Conservation (phyloP, 2,888 invertebrate species). For the Hydrotaea diabolus region DNA sequence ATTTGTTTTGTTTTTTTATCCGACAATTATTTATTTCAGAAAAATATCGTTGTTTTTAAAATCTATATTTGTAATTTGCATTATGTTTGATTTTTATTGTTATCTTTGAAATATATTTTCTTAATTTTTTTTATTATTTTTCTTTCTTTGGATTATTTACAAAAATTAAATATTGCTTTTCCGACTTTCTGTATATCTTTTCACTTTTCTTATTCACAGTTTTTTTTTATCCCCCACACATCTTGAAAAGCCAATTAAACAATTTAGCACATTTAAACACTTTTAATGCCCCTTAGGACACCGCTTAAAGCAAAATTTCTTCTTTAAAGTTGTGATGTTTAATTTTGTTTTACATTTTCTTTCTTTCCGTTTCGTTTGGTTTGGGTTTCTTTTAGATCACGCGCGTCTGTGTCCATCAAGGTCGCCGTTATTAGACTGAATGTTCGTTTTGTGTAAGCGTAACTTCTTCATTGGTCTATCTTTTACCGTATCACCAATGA, state of each 20-base stretch:
- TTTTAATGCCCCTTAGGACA: slow-evolving; percentile 34
- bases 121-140: not conserved
- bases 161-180: no score
- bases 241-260: not conserved
- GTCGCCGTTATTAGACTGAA: slow-evolving; percentile 81
- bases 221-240: not conserved
- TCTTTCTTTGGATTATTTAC: no score
- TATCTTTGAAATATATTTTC: no score
- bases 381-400: slow-evolving; percentile 47
- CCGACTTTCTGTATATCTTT: not conserved
- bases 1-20: no score
- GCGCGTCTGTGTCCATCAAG: slow-evolving; percentile 81
- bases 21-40: no score
- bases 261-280: not conserved
- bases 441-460: slow-evolving; percentile 69
- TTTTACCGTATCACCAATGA: slow-evolving; percentile 56
- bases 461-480: slow-evolving; percentile 71
- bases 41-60: no score
- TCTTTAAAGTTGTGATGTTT: slow-evolving; percentile 6
- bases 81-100: not conserved
- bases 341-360: slow-evolving; percentile 17
- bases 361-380: slow-evolving; percentile 32
- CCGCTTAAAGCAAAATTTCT: not conserved
- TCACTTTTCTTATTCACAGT: slow-evolving; percentile 16
- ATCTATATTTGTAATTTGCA: not conserved